Percentiles rank a stretch among this genome's conserved stretches.
phyloP scores from a whole-genome alignment of 2,113 vertebrate species.

The Phalacrocorax aristotelis region DNA sequence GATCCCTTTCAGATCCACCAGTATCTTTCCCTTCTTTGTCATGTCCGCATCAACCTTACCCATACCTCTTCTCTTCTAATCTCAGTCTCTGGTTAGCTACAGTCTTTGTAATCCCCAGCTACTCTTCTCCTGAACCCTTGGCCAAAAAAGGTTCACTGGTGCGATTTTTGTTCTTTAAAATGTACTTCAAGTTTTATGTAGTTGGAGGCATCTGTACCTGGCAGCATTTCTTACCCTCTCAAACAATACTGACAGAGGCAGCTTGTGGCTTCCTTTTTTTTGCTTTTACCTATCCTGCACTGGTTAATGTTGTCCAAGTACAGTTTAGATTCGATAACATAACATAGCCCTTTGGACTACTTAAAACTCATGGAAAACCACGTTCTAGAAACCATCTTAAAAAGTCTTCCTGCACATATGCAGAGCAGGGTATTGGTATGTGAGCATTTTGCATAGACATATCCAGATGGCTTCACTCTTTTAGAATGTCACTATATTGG shows the following conservation, averaged over 20 bases:
- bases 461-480: background rate
- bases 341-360: background rate
- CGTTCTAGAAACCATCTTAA: background rate
- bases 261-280: background rate
- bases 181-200: background rate
- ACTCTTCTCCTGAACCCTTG: background rate
- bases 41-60: background rate
- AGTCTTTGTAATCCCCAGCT: background rate
- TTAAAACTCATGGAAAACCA: background rate
- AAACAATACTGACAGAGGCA: background rate
- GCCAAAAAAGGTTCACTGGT: rapidly evolving
- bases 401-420: background rate
- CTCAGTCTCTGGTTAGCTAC: background rate
- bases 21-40: background rate
- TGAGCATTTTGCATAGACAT: background rate
- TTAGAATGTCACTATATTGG: background rate
- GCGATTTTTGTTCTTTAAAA: background rate
- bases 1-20: background rate
- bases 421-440: background rate
- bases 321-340: background rate
- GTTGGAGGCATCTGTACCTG: background rate
- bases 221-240: background rate
- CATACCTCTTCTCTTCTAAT: background rate
- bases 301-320: background rate
- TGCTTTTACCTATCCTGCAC: background rate